A percentile compares a stretch with the other conserved stretches of the same genome.
These are phyloP conservation scores for Acrobasis suavella DNA, from an alignment of 2,888 invertebrate species.

Conservation along the genomic window DNA sequence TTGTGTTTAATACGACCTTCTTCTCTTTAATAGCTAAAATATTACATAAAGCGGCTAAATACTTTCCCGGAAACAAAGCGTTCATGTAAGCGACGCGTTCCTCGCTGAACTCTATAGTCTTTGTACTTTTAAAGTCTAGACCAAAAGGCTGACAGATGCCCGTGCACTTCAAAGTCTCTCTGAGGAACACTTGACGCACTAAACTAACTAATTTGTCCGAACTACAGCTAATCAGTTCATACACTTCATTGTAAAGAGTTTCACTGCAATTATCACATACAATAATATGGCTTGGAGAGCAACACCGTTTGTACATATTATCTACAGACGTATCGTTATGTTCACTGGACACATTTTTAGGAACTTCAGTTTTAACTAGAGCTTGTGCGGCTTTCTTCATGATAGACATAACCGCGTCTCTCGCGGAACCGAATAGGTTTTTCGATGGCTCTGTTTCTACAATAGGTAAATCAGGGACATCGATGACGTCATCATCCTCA, in stretches of 20 bases:
- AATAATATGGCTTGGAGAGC: slow-evolving; percentile 88
- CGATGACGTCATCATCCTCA: slow-evolving; percentile 85
- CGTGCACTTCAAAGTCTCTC: slow-evolving; percentile 83
- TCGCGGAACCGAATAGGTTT: slow-evolving; percentile 92
- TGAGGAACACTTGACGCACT: slow-evolving; percentile 83
- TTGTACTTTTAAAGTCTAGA: slow-evolving; percentile 83
- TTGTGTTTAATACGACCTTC: slow-evolving; percentile 85
- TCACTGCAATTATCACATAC: slow-evolving; percentile 89
- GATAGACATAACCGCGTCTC: slow-evolving; percentile 95
- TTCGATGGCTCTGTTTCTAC: slow-evolving; percentile 81
- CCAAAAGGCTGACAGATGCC: slow-evolving; percentile 84
- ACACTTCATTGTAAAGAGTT: slow-evolving; percentile 86
- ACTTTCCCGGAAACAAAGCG: slow-evolving; percentile 85
- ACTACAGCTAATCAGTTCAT: slow-evolving; percentile 88
- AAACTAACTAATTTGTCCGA: slow-evolving; percentile 83
- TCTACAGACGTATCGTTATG: slow-evolving; percentile 67
- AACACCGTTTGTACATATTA: slow-evolving; percentile 81
- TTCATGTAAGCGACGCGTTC: slow-evolving; percentile 82
- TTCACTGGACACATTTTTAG: slow-evolving; percentile 82
- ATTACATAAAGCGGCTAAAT: slow-evolving; percentile 90
- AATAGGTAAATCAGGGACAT: slow-evolving; percentile 75
- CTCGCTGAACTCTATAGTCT: slow-evolving; percentile 73
- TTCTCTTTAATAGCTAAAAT: slow-evolving; percentile 86
- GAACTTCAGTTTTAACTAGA: slow-evolving; percentile 87
- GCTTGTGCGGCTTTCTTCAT: slow-evolving; percentile 96